These are phyloP conservation scores for Semicossyphus pulcher DNA, from an alignment of 2,113 vertebrate species.

Conservation along the genomic window DNA sequence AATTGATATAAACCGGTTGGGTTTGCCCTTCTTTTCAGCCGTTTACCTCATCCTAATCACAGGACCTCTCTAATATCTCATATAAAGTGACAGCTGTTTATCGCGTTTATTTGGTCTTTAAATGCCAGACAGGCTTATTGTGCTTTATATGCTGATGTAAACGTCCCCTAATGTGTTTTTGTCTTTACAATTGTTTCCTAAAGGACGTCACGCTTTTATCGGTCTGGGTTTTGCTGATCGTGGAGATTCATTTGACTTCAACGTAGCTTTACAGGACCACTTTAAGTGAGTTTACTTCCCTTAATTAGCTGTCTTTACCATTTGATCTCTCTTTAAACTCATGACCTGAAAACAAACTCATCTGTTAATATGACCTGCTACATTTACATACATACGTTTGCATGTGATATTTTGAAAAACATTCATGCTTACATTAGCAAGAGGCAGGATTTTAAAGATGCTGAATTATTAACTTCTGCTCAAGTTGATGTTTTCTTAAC, in stretches of 20 bases:
- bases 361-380: neutral
- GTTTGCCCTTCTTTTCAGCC: no score
- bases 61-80: no score
- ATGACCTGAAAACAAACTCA: neutral
- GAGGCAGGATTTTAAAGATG: neutral
- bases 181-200: neutral
- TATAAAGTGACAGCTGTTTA: no score
- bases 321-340: neutral
- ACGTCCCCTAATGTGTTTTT: neutral
- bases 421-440: no score
- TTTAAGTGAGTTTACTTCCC: slow-evolving; percentile 90
- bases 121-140: no score
- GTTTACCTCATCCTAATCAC: no score
- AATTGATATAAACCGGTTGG: no score
- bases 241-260: slow-evolving; percentile 98
- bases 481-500: neutral
- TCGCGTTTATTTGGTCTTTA: no score
- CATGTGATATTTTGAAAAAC: neutral
- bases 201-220: slow-evolving; percentile 95
- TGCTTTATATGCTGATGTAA: no score
- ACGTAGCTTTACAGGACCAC: slow-evolving; percentile 96
- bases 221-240: slow-evolving; percentile 94
- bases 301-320: neutral
- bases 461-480: no score
- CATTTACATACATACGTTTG: neutral